A percentile compares a stretch with the other conserved stretches of the same genome.
These are phyloP conservation scores for Nephrocerus scutellatus DNA, from an alignment of 2,888 invertebrate species.

Conservation along the genomic window DNA sequence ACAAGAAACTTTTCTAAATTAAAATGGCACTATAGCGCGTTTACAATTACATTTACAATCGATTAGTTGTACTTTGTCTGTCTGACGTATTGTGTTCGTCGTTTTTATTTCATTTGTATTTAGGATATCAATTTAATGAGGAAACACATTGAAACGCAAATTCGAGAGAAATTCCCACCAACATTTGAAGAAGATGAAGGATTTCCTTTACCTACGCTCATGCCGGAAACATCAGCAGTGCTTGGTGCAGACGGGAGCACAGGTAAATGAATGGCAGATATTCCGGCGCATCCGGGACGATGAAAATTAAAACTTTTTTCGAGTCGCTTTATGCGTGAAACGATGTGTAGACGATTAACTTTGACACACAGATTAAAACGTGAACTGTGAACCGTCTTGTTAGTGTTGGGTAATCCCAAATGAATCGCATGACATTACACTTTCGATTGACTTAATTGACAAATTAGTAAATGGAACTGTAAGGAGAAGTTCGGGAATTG, in stretches of 20 bases:
- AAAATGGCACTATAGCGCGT: not conserved
- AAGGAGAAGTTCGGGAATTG: not conserved
- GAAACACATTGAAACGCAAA: conserved; percentile 54
- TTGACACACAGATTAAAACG: too few relatives aligned
- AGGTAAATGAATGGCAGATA: conserved; percentile 29
- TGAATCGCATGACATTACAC: too few relatives aligned
- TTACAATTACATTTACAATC: not conserved
- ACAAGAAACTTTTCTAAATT: not conserved
- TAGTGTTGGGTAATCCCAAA: too few relatives aligned
- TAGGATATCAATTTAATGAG: conserved; percentile 63
- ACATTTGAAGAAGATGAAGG: conserved; percentile 35
- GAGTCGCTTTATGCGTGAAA: too few relatives aligned
- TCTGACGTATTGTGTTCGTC: not conserved
- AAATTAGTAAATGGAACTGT: too few relatives aligned
- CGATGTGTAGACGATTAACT: too few relatives aligned
- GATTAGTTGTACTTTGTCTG: not conserved
- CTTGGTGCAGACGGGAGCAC: conserved; percentile 19
- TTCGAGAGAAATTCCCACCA: conserved; percentile 50
- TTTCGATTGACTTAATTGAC: too few relatives aligned
- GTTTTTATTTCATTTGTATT: conserved; percentile 12
- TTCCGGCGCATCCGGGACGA: too few relatives aligned
- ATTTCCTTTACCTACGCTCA: too few relatives aligned
- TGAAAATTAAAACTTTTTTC: too few relatives aligned
- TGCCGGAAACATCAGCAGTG: conserved; percentile 21
- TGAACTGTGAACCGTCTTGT: too few relatives aligned